Conservation (phyloP, 2,888 invertebrate species). For the Erebia palarica region DNA sequence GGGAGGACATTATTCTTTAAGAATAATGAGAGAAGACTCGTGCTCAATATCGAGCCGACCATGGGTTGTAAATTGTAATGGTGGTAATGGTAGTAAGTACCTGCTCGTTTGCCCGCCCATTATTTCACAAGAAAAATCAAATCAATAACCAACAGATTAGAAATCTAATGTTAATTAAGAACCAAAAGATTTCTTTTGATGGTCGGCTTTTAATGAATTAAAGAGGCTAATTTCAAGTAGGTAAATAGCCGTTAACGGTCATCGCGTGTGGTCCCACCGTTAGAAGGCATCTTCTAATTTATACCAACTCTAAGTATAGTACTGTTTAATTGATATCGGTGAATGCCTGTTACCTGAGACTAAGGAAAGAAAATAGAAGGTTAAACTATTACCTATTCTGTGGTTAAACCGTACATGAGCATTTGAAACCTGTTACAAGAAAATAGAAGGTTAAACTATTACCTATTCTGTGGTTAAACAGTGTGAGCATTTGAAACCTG, state of each 20-base stretch:
- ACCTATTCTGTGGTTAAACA: no score
- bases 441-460: no score
- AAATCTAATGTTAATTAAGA: slow-evolving; percentile 30
- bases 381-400: no score
- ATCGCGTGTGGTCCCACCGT: slow-evolving; percentile 75
- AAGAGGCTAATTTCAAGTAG: slow-evolving; percentile 41
- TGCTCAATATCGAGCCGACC: no score
- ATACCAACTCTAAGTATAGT: slow-evolving; percentile 50
- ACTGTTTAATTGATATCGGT: slow-evolving; percentile 46
- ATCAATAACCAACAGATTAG: slow-evolving; percentile 29
- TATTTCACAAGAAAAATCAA: slow-evolving; percentile 4
- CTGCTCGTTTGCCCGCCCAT: neutral
- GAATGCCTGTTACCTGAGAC: slow-evolving; percentile 34
- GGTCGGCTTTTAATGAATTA: slow-evolving; percentile 40
- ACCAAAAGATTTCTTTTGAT: slow-evolving; percentile 22
- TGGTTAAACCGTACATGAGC: neutral
- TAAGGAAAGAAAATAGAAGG: neutral
- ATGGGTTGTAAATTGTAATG: no score
- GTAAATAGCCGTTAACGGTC: slow-evolving; percentile 33
- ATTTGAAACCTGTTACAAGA: no score
- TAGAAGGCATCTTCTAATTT: slow-evolving; percentile 63
- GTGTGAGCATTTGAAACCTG: no score
- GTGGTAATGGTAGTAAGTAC: neutral
- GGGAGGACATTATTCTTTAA: neutral
- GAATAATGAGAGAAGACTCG: no score